Evolutionary conservation across 1,140 invertebrate genomes (phyloP), one percentile per base, ranked within the genome.

Genomic region (Amyelois transitella): DNA sequence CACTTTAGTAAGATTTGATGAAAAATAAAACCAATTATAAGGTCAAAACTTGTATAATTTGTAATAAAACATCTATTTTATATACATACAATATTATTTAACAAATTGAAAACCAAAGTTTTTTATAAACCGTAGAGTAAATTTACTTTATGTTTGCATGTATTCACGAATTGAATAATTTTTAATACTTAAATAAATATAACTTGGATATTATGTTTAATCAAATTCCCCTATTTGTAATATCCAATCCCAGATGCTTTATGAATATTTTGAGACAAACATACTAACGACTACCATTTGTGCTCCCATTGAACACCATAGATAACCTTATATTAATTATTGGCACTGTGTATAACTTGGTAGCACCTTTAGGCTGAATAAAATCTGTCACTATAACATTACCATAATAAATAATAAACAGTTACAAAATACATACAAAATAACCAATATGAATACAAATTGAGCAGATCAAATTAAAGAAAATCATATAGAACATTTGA

Each of bases 11-110:
- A 19, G n/a, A n/a, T n/a, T n/a, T n/a, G n/a, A 45, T 20, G 8
- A n/a, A 20, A 45, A 28, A 50, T 24, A 50, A 50, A 28, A 28
- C 18, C 6, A 52, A 52, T 25, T 24, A 56, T 18, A 20, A 14
- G 52, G 43, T 14, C 12, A 38, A 38, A 60, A 65, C 60, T 58
- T 60, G 63, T 72, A 68, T 68, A 72, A 64, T 72, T 68, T 72
- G 60, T 65, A 59, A 58, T 68, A 63, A 65, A 66, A 60, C 55
- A 56, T n/a, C n/a, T 32, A 32, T 38, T 14, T 14, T 38, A 38
- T 38, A 38, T 38, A 38, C 32, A 38, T 38, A 38, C 25, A 28
- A 14, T n/a, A n/a, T 38, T 18, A 43, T 52, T 6, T 14, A 19
- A 52, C 18, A 18, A 51, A 32, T 32, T 28, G 7, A 22, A 32